Evolutionary conservation across 2,113 vertebrate species (phyloP), one percentile per base, ranked within the genome.

Genomic region (Cisticola juncidis): DNA sequence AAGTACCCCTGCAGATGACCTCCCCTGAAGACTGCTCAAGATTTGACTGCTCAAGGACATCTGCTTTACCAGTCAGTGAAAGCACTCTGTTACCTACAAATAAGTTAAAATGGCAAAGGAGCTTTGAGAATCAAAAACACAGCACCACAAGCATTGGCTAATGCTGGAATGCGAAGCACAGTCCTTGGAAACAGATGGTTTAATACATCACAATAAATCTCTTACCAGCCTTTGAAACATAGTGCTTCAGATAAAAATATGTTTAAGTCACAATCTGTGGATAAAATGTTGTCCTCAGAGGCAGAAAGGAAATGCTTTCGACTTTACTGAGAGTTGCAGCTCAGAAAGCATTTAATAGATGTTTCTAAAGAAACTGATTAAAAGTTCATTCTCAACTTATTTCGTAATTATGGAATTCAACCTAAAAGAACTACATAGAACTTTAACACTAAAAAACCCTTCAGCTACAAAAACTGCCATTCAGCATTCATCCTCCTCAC

Each of bases 131-230:
- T 92, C 74, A 89, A 79, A 96, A 88, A 50, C 21, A 0, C 64
- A 90, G 54, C 58, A 69, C 42, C 60, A 92, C 53, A 94, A 86
- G 29, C 50, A 58, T 36, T 93, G 70, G 94, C 62, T 95, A 94
- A 62, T 86, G 60, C 58, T 86, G 92, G 87, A 94, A 94, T 92
- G 78, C 3, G 26, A 96, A 95, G 90, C 90, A 88, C 77, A 94
- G 92, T 87, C 91, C 94, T 96, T 97, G 94, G 85, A 91, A 97
- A 97, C 97, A 97, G 97, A 97, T 97, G 96, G 96, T 92, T 97
- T 97, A 97, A 97, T 96, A 95, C 81, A 96, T 97, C 95, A 96
- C 81, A 96, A 97, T 97, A 97, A 95, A 97, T 97, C 95, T 97
- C 84, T 74, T 92, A 96, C 83, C 88, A 92, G 90, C 14, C 61